Evolutionary conservation across 2,888 invertebrate species (phyloP), one percentile per base, ranked within the genome.

Genomic region (Creontiades dilutus): DNA sequence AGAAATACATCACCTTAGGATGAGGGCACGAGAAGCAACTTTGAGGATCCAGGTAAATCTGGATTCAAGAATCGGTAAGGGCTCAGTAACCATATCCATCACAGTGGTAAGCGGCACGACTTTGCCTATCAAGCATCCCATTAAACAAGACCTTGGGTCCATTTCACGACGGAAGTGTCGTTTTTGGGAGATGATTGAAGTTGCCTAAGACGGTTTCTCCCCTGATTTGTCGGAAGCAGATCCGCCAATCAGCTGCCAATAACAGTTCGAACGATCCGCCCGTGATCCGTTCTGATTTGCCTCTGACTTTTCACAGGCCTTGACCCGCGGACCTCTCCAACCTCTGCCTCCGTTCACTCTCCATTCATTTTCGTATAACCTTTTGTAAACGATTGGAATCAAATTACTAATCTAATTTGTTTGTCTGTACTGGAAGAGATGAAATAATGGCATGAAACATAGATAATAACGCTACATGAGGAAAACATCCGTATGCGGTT

Each of bases 221-320:
- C 57, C 57, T n/a, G 0, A 7, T 57, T 57, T 57, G n/a, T 57
- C 57, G 57, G 57, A 57, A 57, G 57, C 57, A 5, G 57, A 7
- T 57, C 57, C 57, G 2, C 37, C 57, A 57, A 57, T n/a, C n/a
- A 57, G 57, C 57, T 57, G 16, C 57, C 57, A 57, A n/a, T 57
- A 57, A 57, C 57, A 57, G 13, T 37, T 37, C 37, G 19, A 57
- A n/a, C 57, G 57, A 57, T 57, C 57, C n/a, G 57, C 16, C 57
- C n/a, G 57, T n/a, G 57, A 57, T 57, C 57, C 57, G 57, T 57
- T 57, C n/a, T 57, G n/a, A 16, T 52, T 12, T 52, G 16, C 52
- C 52, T 52, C 52, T 52, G 16, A 3, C 52, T 52, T 57, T 57
- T 57, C 57, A 57, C n/a, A 16, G 37, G 57, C 57, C 57, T 57